Evolutionary conservation across 2,113 vertebrate species (phyloP).

Genomic region (Petromus typicus): DNA sequence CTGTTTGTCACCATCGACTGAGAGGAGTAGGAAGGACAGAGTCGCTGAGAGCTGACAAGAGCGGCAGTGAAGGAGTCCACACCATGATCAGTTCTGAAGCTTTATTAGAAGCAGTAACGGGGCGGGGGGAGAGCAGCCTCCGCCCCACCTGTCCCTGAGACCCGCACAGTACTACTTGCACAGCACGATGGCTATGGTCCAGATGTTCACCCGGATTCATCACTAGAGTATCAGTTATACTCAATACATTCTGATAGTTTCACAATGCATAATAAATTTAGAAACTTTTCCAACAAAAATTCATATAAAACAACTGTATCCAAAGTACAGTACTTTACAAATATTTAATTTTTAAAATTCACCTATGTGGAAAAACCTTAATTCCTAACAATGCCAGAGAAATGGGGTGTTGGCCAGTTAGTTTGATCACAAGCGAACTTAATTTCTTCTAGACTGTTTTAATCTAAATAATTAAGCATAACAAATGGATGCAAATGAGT

Average conservation of each 20-base stretch:
- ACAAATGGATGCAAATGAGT: conserved; percentile 1
- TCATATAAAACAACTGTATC: conserved; percentile 40
- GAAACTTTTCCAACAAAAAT: conserved; percentile 42
- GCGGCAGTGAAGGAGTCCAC: neutral
- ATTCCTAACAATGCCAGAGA: conserved; percentile 16
- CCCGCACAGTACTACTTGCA: neutral
- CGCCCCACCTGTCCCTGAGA: neutral
- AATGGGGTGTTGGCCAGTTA: neutral
- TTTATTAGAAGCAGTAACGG: neutral
- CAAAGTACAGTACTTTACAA: conserved; percentile 3
- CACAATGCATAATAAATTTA: neutral
- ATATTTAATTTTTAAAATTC: conserved; percentile 43
- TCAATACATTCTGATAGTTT: conserved; percentile 19
- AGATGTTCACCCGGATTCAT: neutral
- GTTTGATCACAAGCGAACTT: conserved; percentile 18
- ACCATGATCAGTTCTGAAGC: neutral
- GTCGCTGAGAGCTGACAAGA: neutral
- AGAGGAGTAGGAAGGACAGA: neutral
- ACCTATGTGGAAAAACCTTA: conserved; percentile 18
- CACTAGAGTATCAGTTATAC: neutral
- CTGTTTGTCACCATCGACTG: neutral
- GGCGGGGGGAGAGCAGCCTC: neutral
- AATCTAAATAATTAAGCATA: conserved; percentile 59
- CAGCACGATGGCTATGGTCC: neutral
- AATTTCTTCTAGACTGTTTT: neutral